These are phyloP conservation scores for Phalacrocorax brasilianus DNA, from an alignment of 2,113 vertebrate genomes.

Conservation along the genomic window DNA sequence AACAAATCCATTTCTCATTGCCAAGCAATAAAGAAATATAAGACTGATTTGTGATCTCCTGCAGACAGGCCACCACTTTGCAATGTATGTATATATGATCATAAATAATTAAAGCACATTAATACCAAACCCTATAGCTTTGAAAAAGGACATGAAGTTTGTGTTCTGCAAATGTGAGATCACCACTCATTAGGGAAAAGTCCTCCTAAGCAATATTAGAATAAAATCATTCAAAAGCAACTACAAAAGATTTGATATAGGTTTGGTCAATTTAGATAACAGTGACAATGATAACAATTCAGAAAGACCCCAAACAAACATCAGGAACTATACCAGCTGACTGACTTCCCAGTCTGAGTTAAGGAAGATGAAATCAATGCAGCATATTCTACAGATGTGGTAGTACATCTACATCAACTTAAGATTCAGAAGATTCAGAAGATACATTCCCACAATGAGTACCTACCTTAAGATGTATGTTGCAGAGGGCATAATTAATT, in stretches of 20 bases:
- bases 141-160: neutral
- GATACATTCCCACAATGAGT: neutral
- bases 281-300: neutral
- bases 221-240: neutral
- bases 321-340: neutral
- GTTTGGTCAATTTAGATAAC: neutral
- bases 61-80: constrained; percentile 37
- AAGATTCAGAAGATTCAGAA: neutral
- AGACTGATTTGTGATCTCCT: constrained; percentile 42
- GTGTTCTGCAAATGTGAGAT: neutral
- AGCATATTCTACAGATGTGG: neutral
- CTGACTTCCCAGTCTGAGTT: neutral
- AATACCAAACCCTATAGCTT: neutral
- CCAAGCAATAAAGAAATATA: constrained; percentile 53
- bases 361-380: neutral
- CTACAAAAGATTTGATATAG: neutral
- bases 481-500: neutral
- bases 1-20: constrained; percentile 68
- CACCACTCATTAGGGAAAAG: neutral
- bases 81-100: neutral
- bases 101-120: neutral
- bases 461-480: neutral
- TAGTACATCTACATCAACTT: neutral
- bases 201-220: neutral
- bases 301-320: neutral